Percentiles rank a stretch among this genome's conserved stretches.
Conservation (phyloP, 2,797 vertebrate species). For the Sandelia bainsii region DNA sequence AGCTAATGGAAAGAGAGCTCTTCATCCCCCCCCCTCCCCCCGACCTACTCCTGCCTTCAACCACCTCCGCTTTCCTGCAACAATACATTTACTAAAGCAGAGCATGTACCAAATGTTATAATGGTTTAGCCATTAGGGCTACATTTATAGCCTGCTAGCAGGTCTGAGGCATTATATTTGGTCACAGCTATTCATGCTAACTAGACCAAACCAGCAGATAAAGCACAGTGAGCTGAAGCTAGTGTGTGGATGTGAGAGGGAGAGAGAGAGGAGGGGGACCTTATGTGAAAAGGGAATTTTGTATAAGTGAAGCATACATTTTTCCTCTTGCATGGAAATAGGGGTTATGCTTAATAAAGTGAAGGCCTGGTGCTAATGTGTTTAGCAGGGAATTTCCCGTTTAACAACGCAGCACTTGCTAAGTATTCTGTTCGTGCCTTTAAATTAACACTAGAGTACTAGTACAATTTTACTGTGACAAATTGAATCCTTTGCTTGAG, state of each 20-base stretch:
- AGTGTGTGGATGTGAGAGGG: background rate
- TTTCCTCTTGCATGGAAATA: conserved; percentile 53
- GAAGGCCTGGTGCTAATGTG: conserved; percentile 47
- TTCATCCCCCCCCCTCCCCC: conserved; percentile 37
- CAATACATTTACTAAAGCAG: conserved; percentile 69
- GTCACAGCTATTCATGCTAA: conserved; percentile 75
- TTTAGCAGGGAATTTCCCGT: conserved; percentile 52
- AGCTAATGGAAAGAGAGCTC: conserved; percentile 82
- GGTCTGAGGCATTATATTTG: conserved; percentile 76
- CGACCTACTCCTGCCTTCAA: conserved; percentile 41
- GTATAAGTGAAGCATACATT: conserved; percentile 52
- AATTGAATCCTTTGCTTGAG: conserved; percentile 73
- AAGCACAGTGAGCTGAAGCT: conserved; percentile 26
- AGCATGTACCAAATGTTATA: conserved; percentile 73
- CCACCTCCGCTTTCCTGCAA: conserved; percentile 68
- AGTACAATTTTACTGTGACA: conserved; percentile 67
- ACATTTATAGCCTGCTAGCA: conserved; percentile 77
- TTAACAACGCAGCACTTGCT: conserved; percentile 44
- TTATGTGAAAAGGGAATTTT: conserved; percentile 58
- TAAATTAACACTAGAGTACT: conserved; percentile 59
- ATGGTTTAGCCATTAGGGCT: conserved; percentile 80
- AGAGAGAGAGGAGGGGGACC: conserved; percentile 30
- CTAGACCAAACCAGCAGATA: conserved; percentile 64
- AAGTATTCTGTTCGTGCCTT: conserved; percentile 55
- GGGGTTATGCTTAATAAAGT: conserved; percentile 54